Evolutionary conservation across 1,140 invertebrate species (phyloP), one percentile per base, ranked within the genome.

Genomic region (Drosophila tsacasi): DNA sequence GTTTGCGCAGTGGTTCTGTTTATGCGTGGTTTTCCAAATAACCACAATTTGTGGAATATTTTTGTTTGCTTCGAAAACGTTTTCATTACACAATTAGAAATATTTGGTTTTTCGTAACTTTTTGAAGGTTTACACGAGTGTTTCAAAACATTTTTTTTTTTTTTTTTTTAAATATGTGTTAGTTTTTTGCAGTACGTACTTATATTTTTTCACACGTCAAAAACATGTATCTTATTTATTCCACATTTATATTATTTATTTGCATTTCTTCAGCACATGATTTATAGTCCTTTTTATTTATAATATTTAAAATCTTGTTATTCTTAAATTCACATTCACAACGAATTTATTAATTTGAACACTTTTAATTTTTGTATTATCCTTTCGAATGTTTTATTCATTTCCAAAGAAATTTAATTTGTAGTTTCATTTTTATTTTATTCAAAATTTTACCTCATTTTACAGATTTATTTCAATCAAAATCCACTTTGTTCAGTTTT

Each of bases 31-130:
- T 63, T 63, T 50, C 13, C 3, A 19, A 27, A 57, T n/a, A n/a
- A n/a, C 55, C 55, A 40, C 23, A 40, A 39, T 39, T 63, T 40
- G 47, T 39, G n/a, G 32, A 65, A 42, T 64, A 50, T 69, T 67
- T 50, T 67, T 50, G 62, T 69, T 67, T 32, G 63, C 37, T 21
- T 39, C 5, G 35, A 19, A 25, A n/a, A 42, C 23, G 27, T 15
- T 65, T n/a, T 46, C 2, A 40, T 67, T n/a, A 12, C 35, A 39
- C 35, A 55, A 55, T 12, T 7, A 39, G 17, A 39, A 37, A 30
- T 37, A 30, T 47, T 23, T 50, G 10, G 3, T 25, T 25, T 0
- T 15, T 49, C 21, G 7, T 15, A 21, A 44, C 8, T 5, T 37
- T 1, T 12, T 12, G 10, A 17, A 27, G n/a, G 50, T 17, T 62